phyloP scores from a whole-genome alignment of 2,797 vertebrate species.

The Phalloptychus januarius region DNA sequence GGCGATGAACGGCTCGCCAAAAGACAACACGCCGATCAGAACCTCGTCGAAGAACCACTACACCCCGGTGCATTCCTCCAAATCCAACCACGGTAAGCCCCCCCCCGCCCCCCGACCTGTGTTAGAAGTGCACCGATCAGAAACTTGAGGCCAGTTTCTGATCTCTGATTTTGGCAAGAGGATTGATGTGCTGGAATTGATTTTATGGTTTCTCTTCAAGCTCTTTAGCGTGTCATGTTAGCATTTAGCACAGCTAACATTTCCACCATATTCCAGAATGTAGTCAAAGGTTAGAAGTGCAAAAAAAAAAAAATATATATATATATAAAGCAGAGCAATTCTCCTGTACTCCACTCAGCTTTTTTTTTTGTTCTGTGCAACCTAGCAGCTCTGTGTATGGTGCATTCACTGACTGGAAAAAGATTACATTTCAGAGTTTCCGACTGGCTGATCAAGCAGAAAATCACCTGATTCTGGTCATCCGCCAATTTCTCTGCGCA shows the following conservation, averaged over 20 bases:
- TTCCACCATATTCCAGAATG: background rate
- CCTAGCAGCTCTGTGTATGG: background rate
- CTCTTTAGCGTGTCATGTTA: background rate
- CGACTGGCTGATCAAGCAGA: constrained; percentile 1
- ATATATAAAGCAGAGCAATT: background rate
- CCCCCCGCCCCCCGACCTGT: background rate
- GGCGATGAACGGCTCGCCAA: constrained; percentile 94
- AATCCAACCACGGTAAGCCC: constrained; percentile 90
- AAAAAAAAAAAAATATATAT: background rate
- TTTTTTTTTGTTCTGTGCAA: background rate
- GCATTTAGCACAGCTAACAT: background rate
- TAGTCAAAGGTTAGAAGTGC: background rate
- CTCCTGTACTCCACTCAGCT: background rate
- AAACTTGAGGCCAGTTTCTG: constrained; percentile 1
- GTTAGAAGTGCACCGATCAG: background rate
- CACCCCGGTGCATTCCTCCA: constrained; percentile 92
- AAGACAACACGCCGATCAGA: constrained; percentile 94
- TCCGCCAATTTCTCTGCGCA: background rate
- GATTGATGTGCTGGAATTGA: background rate
- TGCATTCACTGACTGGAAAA: background rate
- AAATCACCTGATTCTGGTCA: background rate
- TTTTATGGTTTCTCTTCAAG: background rate
- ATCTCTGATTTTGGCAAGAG: background rate
- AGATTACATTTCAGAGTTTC: background rate
- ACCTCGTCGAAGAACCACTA: constrained; percentile 97